Evolutionary conservation across 2,888 invertebrate genomes (phyloP).

Genomic region (Mystacides longicornis): DNA sequence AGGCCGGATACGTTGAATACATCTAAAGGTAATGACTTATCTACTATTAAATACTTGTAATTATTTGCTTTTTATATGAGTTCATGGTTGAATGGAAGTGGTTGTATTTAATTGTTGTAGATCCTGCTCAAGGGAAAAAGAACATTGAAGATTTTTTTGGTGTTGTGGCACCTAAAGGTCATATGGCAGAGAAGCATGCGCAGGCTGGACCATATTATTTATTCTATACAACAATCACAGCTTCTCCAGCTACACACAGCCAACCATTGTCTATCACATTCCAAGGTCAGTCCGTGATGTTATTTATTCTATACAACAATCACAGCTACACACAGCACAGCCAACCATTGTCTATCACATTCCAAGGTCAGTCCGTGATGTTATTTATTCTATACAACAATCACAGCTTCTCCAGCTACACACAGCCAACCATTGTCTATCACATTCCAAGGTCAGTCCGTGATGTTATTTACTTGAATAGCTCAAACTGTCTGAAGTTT

Average conservation of each 20-base stretch:
- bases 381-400: slow-evolving; percentile 66
- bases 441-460: slow-evolving; percentile 66
- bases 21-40: no score
- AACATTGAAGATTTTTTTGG: slow-evolving; percentile 41
- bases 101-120: no score
- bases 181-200: slow-evolving; percentile 59
- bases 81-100: no score
- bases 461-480: no score
- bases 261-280: slow-evolving; percentile 64
- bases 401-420: slow-evolving; percentile 56
- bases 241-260: slow-evolving; percentile 52
- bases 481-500: no score
- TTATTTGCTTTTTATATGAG: no score
- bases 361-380: no score
- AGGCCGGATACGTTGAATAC: no score
- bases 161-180: slow-evolving; percentile 51
- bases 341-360: slow-evolving; percentile 56
- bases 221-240: slow-evolving; percentile 67
- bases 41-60: no score
- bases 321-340: no score
- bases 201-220: slow-evolving; percentile 64
- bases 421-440: slow-evolving; percentile 58
- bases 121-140: slow-evolving; percentile 29
- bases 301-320: no score
- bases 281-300: slow-evolving; percentile 41